Base-by-base conservation (phyloP, 2,113 vertebrate species). In the Platysteira castanea region DNA sequence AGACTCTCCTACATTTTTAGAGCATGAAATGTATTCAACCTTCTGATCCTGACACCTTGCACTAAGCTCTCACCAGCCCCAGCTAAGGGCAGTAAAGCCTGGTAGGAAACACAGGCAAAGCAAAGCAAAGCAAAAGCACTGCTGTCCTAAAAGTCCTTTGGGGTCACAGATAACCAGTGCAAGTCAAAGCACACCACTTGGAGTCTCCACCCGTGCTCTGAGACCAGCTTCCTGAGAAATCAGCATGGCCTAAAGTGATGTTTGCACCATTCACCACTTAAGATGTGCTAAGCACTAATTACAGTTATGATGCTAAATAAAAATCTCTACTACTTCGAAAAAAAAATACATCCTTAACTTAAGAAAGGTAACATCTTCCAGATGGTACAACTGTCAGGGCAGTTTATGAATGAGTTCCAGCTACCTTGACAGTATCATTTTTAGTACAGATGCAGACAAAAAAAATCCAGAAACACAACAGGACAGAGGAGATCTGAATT, bases 361-460 rank as follows among this genome's bases (percentile, higher is more conserved):
- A 61, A 27, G 60, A 82, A 81, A 89, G 65, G 39, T 84, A 94
- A 82, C 57, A 71, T 57, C 21, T 94, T 94, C 84, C 87, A 95
- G 81, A 85, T 90, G 81, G 78, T 49, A 42, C 20, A 91, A 42
- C 41, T 95, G 65, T 87, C 89, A 89, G 85, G 61, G 77, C 37
- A 91, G 35, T 76, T 93, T 94, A 80, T 87, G 65, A 91, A 75
- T 21, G 63, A 73, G n/a, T 74, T 93, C 53, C 87, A 95, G 74
- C 30, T 82, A 91, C 67, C 49, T 80, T 85, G 84, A 96, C 81
- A 84, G 21, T 33, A 82, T 49, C 0, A 0, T 57, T 69, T 89
- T 95, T 42, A 69, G n/a, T 42, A 73, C 9, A 85, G 46, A 87
- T 21, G n/a, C 12, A 71, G 44, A 46, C 13, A 53, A 84, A 89